Evolutionary conservation across 2,888 invertebrate genomes (phyloP), one percentile per base, ranked within the genome.

Genomic region (Pemphredon lugubris): DNA sequence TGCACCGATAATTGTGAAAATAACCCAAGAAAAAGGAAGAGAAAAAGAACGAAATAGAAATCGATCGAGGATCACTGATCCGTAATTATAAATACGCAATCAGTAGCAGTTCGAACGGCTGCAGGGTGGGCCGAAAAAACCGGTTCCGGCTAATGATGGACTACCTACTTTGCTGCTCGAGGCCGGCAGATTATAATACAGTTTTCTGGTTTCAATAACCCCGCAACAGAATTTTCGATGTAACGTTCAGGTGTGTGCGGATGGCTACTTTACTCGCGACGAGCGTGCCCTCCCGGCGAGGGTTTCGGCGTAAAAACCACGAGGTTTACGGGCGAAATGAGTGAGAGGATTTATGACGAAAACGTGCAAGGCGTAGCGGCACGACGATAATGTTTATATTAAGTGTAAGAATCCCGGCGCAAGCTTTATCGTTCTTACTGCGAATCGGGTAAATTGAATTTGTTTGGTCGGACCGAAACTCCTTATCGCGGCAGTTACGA

Each of bases 41-140:
- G 13, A 5, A 40, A 40, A 6, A 16, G 9, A n/a, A 30, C 7
- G 6, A 40, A 16, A 2, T 9, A 26, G 34, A 44, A 48, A 61
- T 67, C 64, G 59, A 57, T 63, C 47, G 32, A 18, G 51, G 55
- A 71, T 75, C 58, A 65, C 48, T 60, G 58, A 61, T 71, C 42
- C 50, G n/a, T 55, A 63, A 59, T 75, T 55, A 50, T 51, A 67
- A 67, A 79, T 75, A 65, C 53, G 71, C 54, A 79, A 79, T 67
- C 51, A 64, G 72, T 71, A 77, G 72, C 48, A 66, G 69, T 59
- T 59, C 32, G 65, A 44, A 64, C 44, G 76, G 63, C 66, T 68
- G 75, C 77, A 77, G 78, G 80, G 74, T 81, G 79, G 81, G 79
- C 80, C 68, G 73, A 80, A 78, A 73, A 83, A 84, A 82, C 83